A percentile compares a stretch with the other conserved stretches of the same genome.
These are phyloP conservation scores for Diloba caeruleocephala DNA, from an alignment of 2,888 invertebrate genomes.

Conservation along the genomic window DNA sequence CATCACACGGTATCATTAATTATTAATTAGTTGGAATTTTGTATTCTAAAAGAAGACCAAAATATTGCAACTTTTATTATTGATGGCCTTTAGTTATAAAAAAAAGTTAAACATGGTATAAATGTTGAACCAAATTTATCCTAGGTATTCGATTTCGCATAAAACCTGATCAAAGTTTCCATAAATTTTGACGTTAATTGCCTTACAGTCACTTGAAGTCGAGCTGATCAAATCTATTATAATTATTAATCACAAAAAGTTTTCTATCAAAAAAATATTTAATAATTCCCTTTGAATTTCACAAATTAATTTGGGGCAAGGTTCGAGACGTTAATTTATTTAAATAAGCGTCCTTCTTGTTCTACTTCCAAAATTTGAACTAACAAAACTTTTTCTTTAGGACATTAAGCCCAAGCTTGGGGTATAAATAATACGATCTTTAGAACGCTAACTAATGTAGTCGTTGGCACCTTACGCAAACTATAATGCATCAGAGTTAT, in stretches of 20 bases:
- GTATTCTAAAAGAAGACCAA: no score
- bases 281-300: constrained; percentile 42
- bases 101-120: no score
- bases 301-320: constrained; percentile 39
- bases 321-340: constrained; percentile 49
- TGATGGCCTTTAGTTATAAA: no score
- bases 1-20: no score
- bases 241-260: constrained; percentile 22
- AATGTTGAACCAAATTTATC: no score
- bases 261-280: constrained; percentile 14
- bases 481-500: background rate
- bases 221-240: constrained; percentile 22
- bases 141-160: no score
- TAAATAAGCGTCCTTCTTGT: constrained; percentile 50
- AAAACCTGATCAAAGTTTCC: background rate
- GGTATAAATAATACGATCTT: constrained; percentile 19
- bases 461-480: background rate
- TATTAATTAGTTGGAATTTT: no score
- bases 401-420: constrained; percentile 22
- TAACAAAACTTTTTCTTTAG: constrained; percentile 39
- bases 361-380: constrained; percentile 33
- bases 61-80: no score
- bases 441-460: no score
- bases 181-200: background rate
- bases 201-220: background rate